A percentile compares a stretch with the other conserved stretches of the same genome.
These are phyloP conservation scores for Nebria brevicollis DNA, from an alignment of 2,888 invertebrate genomes.

Conservation along the genomic window DNA sequence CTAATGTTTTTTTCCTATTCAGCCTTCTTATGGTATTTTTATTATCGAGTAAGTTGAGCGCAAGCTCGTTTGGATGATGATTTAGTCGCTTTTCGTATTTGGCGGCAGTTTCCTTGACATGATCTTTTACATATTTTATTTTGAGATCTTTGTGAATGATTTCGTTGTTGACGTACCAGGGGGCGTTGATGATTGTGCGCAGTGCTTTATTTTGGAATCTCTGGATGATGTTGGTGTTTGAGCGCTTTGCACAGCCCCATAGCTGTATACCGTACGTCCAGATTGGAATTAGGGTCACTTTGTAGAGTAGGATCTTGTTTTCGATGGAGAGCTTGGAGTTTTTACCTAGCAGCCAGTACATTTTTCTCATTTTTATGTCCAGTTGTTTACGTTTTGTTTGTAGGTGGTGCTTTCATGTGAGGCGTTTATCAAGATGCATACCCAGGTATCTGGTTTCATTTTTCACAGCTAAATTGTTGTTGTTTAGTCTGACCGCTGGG, in stretches of 20 bases:
- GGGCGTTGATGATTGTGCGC: conserved; percentile 5
- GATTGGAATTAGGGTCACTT: background rate
- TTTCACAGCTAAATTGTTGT: background rate
- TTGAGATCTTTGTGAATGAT: background rate
- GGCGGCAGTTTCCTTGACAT: too few species aligned
- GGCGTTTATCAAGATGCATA: conserved; percentile 3
- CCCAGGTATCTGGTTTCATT: conserved; percentile 10
- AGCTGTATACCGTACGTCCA: background rate
- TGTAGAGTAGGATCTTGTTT: conserved; percentile 2
- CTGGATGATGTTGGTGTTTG: conserved; percentile 7
- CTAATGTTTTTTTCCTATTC: too few species aligned
- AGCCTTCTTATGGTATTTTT: too few species aligned
- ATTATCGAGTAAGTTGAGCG: too few species aligned
- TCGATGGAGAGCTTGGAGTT: background rate
- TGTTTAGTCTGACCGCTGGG: background rate
- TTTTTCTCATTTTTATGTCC: background rate
- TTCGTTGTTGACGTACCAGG: conserved; percentile 14
- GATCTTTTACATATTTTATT: too few species aligned
- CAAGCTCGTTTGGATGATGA: too few species aligned
- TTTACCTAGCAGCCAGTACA: background rate
- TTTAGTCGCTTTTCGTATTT: too few species aligned
- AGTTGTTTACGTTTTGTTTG: background rate
- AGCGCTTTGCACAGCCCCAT: conserved; percentile 12
- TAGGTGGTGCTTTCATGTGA: background rate
- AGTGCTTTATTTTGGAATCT: conserved; percentile 12